Evolutionary conservation across 2,888 invertebrate genomes (phyloP), one percentile per base, ranked within the genome.

Genomic region (Polylopha cassiicola): DNA sequence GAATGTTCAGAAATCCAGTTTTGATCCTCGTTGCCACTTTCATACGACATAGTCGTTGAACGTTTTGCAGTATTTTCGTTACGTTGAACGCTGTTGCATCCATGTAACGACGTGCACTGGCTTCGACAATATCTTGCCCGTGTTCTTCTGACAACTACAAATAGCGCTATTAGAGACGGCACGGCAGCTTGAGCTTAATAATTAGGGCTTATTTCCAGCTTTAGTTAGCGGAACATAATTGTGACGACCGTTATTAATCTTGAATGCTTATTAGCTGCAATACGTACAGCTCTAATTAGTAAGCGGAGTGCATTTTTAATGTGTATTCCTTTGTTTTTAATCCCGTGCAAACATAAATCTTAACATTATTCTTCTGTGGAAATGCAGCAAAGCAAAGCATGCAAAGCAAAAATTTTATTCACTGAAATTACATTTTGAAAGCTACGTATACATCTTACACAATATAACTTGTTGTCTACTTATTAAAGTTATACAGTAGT

Each of bases 61-160:
- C 31, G 33, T 44, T 38, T 24, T 41, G 31, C 36, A 33, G 30
- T 37, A 39, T 47, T 44, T 47, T 44, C 38, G 32, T 45, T 44
- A 36, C 43, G 46, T 37, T 46, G 33, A 43, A 39, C 37, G 28
- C 41, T 41, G 39, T 46, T 41, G 43, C 39, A 43, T 51, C 47
- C 39, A 36, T 28, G 38, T 34, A 46, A 47, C 44, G 44, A 47
- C 44, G 23, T 38, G 30, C 45, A 45, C 42, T 39, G 31, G 41
- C 43, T 39, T 37, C 26, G 37, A 41, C 39, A 42, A 44, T 46
- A 43, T 45, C 34, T 46, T 38, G 32, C 46, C 32, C 44, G 37
- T 36, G 42, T 36, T 44, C 31, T 44, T 37, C 30, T 47, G 46
- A 46, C 48, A 42, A 37, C 34, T 41, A 34, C 41, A 43, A 39